Evolutionary conservation across 1,140 invertebrate genomes (phyloP).

Genomic region (Andricus grossulariae): DNA sequence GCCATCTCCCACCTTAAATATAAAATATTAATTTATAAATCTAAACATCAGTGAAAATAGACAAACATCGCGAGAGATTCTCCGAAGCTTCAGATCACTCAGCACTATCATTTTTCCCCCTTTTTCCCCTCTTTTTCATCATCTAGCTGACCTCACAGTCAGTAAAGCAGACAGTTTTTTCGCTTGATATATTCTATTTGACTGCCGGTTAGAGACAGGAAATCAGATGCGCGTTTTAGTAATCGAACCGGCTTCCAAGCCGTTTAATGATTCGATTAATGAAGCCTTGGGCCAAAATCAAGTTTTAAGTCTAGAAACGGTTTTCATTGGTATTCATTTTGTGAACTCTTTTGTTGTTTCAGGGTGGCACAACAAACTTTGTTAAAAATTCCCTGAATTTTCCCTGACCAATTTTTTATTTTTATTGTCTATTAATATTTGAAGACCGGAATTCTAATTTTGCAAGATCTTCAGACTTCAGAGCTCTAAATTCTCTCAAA

Average conservation of each 20-base stretch:
- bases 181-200: constrained; percentile 22
- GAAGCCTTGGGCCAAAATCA: background rate
- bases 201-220: constrained; percentile 10
- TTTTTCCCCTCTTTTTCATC: constrained; percentile 5
- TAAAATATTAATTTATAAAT: background rate
- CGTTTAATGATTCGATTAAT: constrained; percentile 15
- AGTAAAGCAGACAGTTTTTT: constrained; percentile 8
- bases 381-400: no score
- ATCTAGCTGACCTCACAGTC: constrained; percentile 7
- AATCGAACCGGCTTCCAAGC: constrained; percentile 1
- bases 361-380: no score
- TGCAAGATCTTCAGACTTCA: no score
- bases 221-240: constrained; percentile 24
- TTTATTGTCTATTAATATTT: no score
- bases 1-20: background rate
- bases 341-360: no score
- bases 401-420: no score
- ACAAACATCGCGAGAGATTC: background rate
- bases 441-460: no score
- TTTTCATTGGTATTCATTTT: background rate
- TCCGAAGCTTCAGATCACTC: background rate
- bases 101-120: background rate
- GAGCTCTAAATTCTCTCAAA: no score
- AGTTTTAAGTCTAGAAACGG: background rate
- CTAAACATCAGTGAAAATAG: background rate